Base-by-base conservation (phyloP, 2,888 invertebrate genomes). In the Sinhomidia bicolor region DNA sequence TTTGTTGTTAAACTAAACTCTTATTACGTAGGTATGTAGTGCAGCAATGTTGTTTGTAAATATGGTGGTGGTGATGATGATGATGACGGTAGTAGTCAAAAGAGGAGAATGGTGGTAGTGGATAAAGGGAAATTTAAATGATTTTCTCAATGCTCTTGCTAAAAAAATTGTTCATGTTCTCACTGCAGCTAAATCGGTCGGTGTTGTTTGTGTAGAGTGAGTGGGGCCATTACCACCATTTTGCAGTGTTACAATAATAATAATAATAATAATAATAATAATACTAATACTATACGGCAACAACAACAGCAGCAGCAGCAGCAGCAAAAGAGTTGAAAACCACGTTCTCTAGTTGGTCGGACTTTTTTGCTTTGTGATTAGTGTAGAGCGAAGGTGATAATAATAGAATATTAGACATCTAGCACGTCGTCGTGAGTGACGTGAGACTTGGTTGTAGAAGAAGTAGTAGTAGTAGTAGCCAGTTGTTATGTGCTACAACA, bases 301-400 rank as follows among this genome's bases (percentile, higher is more conserved):
- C n/a, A n/a, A n/a, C n/a, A n/a, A n/a, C 4, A 47, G 9, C 10
- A 47, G 47, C 10, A 47, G 47, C 1, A n/a, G 47, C 1, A 47
- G 10, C 29, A 65, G 26, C n/a, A 32, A 65, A 54, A 54, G 3
- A 41, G 20, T 71, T 20, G n/a, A n/a, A n/a, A n/a, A 29, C 54
- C 76, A 74, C 74, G 74, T 74, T 41, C 36, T 74, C n/a, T n/a
- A n/a, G n/a, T n/a, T n/a, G 23, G 44, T 74, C 29, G 76, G 51
- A 76, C n/a, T n/a, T 29, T 76, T 54, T n/a, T 76, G 76, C 76
- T 76, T 76, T 76, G 51, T 76, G 51, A 76, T 76, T 76, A 76
- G 76, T 76, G 51, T 51, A 76, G 51, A 51, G 26, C 76, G 68
- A 74, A 74, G 83, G 83, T 83, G 85, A 85, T 85, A 85, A 81